Evolutionary conservation across 2,888 invertebrate species (phyloP).

Genomic region (Odiellus spinosus): DNA sequence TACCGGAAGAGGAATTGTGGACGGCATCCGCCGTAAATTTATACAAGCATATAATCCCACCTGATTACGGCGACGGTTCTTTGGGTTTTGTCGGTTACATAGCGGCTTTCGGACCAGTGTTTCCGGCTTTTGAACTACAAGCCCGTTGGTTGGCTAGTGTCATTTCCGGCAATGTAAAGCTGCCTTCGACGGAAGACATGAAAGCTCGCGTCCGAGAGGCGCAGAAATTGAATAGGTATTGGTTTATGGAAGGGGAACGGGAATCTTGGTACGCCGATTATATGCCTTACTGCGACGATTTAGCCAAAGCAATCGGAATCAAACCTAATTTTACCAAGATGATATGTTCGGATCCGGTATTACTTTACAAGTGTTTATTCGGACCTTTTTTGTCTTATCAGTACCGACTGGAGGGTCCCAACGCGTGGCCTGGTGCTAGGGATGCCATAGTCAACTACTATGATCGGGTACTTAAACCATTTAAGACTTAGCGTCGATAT

Average conservation of each 20-base stretch:
- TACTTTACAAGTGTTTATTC: constrained; percentile 23
- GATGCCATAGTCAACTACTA: constrained; percentile 28
- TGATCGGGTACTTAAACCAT: constrained; percentile 18
- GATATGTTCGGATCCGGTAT: constrained; percentile 22
- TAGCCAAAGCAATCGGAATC: constrained; percentile 30
- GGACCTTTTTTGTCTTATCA: constrained; percentile 30
- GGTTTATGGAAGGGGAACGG: constrained; percentile 7
- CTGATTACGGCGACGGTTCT: constrained; percentile 25
- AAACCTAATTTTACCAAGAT: constrained; percentile 28
- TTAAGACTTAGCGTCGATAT: constrained; percentile 15
- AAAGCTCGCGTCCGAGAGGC: constrained; percentile 26
- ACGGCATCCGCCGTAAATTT: constrained; percentile 22
- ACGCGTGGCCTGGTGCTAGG: constrained; percentile 32
- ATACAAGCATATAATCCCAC: constrained; percentile 33
- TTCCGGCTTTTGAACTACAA: constrained; percentile 34
- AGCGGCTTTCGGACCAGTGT: constrained; percentile 33
- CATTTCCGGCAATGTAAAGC: constrained; percentile 23
- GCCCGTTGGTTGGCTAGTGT: constrained; percentile 27
- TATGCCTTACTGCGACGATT: constrained; percentile 31
- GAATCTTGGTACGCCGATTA: constrained; percentile 20
- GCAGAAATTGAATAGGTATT: constrained; percentile 19
- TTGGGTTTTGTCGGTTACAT: constrained; percentile 32
- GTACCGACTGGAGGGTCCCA: constrained; percentile 30
- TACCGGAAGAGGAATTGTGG: constrained; percentile 6
- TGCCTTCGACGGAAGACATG: constrained; percentile 28